Percentiles rank a stretch among this genome's conserved stretches.
Conservation (phyloP, 2,113 vertebrate genomes). For the Sakesphorus luctuosus region DNA sequence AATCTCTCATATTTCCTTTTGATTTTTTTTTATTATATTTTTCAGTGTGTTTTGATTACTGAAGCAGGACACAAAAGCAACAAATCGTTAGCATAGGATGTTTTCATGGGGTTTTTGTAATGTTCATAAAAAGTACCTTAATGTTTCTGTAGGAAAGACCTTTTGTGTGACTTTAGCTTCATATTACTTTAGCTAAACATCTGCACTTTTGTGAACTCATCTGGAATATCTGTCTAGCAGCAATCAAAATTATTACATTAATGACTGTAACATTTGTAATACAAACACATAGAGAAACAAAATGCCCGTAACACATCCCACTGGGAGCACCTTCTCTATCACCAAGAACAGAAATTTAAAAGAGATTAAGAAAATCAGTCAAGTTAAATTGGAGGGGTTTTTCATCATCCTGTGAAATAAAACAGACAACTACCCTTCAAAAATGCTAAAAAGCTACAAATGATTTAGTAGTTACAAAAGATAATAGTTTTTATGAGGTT, state of each 20-base stretch:
- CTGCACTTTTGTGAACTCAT: background rate
- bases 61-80: background rate
- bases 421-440: background rate
- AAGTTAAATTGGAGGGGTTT: accelerated
- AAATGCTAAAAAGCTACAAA: background rate
- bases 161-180: background rate
- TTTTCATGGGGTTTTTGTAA: background rate
- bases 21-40: background rate
- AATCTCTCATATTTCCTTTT: background rate
- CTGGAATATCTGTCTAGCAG: background rate
- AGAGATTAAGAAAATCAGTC: background rate
- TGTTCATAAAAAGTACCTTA: background rate
- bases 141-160: background rate
- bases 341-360: background rate
- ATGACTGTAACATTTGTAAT: background rate
- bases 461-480: background rate
- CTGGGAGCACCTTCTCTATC: background rate
- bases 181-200: background rate
- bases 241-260: background rate
- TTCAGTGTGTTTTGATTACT: background rate
- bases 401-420: background rate
- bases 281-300: background rate
- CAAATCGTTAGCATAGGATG: background rate
- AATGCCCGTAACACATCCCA: background rate
- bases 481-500: background rate